These are phyloP conservation scores for Oryctolagus cuniculus DNA, from an alignment of 2,113 vertebrate genomes.

Conservation along the genomic window mOryCun1.1 NC_091439.1:81047501-81048000, in stretches of 20 bases:
- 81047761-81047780: neutral
- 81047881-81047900: neutral
- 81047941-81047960: slow-evolving; percentile 47
- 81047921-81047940: slow-evolving; percentile 42
- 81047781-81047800: neutral
- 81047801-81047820: too few species aligned
- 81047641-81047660: neutral
- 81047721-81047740: neutral
- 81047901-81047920: neutral
- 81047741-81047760: neutral
- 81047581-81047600: neutral
- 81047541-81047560: neutral
- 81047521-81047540: neutral
- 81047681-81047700: neutral
- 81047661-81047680: neutral
- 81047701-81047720: neutral
- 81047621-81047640: neutral
- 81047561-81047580: neutral
- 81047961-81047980: slow-evolving; percentile 29
- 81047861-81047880: neutral
- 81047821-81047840: neutral
- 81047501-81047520: neutral
- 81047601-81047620: neutral
- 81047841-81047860: neutral
- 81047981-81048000: slow-evolving; percentile 34